Base-by-base conservation (phyloP, 2,113 vertebrate species). In the Vulpes ferrilata region DNA sequence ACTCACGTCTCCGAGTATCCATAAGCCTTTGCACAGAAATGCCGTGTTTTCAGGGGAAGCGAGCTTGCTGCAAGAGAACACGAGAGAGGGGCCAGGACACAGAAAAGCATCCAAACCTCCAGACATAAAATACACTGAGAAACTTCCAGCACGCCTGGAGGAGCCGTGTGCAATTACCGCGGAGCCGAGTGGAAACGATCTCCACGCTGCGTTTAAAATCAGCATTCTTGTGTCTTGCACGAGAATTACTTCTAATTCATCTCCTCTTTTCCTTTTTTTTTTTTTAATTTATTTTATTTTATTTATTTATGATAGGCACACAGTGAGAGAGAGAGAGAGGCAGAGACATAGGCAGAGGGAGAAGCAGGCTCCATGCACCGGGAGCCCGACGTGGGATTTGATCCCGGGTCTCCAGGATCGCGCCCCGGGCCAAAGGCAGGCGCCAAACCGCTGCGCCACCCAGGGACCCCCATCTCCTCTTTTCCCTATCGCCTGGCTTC, bases 241-340 rank as follows among this genome's bases (percentile, higher is more conserved):
- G 23, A 90, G 38, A 96, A 84, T 83, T 90, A 90, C 55, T 71
- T 92, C 48, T 92, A 76, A 95, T 67, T 89, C 32, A 91, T 60
- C 80, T 96, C 79, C 51, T 91, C 23, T 69, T 80, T 88, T 94
- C 57, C 48, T 35, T 35, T 35, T 35, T 35, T 35, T 35, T 35
- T 35, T 35, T 35, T 35, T 35, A 35, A 35, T 35, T 35, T 35
- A 35, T 35, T 35, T 35, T 35, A 35, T 35, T 35, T 35, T 35
- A 35, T 35, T 35, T 35, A 35, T 35, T 35, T 35, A 35, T 35
- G 35, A 35, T 35, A 35, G 35, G 35, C 35, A 35, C 35, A 35
- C 35, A 35, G 35, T 35, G 35, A 35, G 35, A 35, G 35, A 35
- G 35, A 35, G 35, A 35, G 35, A 35, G 35, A 35, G 35, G 35